Percentiles rank a stretch among this genome's conserved stretches.
These are phyloP conservation scores for Carcinoscorpius rotundicauda DNA, from an alignment of 1,140 invertebrate genomes.

Conservation along the genomic window DNA sequence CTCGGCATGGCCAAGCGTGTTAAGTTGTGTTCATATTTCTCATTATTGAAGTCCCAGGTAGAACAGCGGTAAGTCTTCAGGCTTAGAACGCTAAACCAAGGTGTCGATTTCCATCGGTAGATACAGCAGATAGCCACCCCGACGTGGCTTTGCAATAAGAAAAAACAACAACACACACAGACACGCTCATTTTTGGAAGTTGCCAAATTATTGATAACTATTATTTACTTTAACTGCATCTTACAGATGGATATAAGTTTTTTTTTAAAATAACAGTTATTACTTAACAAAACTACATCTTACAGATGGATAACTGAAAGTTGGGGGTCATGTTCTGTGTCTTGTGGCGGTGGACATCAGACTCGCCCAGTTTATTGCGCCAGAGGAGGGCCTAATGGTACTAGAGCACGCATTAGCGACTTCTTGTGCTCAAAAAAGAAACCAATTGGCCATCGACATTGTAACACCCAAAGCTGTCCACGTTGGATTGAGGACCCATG, in stretches of 20 bases:
- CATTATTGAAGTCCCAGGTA: no score
- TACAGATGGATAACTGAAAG: conserved; percentile 75
- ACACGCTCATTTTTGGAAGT: conserved; percentile 2
- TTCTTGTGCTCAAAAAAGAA: conserved; percentile 46
- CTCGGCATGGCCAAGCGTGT: no score
- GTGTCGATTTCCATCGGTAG: no score
- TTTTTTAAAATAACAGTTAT: neutral
- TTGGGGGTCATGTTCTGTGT: conserved; percentile 68
- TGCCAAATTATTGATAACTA: conserved; percentile 21
- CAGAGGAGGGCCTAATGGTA: conserved; percentile 45
- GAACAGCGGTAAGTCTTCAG: no score
- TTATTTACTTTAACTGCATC: neutral
- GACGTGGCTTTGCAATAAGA: no score
- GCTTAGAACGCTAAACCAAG: no score
- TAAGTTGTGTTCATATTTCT: no score
- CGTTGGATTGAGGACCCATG: conserved; percentile 69
- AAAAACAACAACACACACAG: no score
- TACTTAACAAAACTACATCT: conserved; percentile 9
- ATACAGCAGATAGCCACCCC: no score
- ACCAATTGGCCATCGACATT: conserved; percentile 61
- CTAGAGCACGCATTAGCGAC: conserved; percentile 49
- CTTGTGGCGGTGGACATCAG: conserved; percentile 67
- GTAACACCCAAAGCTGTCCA: conserved; percentile 65
- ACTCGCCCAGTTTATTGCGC: conserved; percentile 63
- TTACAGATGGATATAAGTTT: neutral